Evolutionary conservation across 2,888 invertebrate genomes (phyloP), one percentile per base, ranked within the genome.

Genomic region (Neria commutata): DNA sequence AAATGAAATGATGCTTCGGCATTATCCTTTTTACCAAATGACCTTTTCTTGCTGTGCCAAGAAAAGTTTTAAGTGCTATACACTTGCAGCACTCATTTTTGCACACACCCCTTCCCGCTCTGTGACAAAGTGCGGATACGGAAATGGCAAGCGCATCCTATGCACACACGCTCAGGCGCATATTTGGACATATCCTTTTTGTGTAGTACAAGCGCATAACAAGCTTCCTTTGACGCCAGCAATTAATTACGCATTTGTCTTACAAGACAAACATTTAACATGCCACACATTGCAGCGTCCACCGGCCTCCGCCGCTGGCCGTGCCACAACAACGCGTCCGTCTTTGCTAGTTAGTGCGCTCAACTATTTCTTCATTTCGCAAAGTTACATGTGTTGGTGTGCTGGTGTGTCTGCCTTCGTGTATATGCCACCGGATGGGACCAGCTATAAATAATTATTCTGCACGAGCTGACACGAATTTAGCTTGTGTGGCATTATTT

Each of bases 201-300:
- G 47, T 47, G 14, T 2, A 47, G 14, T 14, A n/a, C 37, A 37
- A 37, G 71, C 68, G n/a, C n/a, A 67, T 58, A 54, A 65, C 65
- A 63, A 58, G 67, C 57, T 76, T 76, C 73, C 74, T 75, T 71
- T 76, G 75, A 75, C 69, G 73, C 72, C 64, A 67, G 76, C 75
- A 78, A 77, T 77, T 77, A 77, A 77, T 77, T 77, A 78, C 76
- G 68, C 74, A 76, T 77, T 78, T 77, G 77, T 77, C 77, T 77
- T 77, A 78, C 78, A 78, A 77, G 77, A 76, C 75, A 77, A 74
- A 76, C 70, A 65, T 64, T 68, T 68, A 68, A 62, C 56, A 62
- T 61, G 62, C 42, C 25, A 52, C n/a, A 42, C 42, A 11, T 51
- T 37, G 10, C 19, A 58, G n/a, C n/a, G n/a, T n/a, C n/a, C n/a